A percentile compares a stretch with the other conserved stretches of the same genome.
Conservation (phyloP, 1,140 invertebrate species). For the Idris sp. region DNA sequence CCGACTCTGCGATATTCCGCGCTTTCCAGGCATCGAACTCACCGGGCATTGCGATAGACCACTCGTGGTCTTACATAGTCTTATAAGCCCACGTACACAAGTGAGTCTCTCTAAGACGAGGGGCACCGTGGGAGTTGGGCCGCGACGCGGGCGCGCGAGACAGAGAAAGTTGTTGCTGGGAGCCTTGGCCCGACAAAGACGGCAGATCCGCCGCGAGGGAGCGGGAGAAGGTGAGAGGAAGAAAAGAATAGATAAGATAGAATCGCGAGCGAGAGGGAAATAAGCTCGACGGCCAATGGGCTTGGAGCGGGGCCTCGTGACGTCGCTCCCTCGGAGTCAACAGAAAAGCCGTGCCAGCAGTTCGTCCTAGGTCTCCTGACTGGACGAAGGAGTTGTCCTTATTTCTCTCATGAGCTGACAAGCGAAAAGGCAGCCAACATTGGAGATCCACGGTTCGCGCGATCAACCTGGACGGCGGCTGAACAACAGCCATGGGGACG, state of each 20-base stretch:
- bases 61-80: conserved; percentile 21
- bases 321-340: conserved; percentile 65
- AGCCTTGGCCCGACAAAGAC: conserved; percentile 35
- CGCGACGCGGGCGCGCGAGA: no score
- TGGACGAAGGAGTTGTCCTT: conserved; percentile 67
- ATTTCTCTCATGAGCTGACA: conserved; percentile 63
- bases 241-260: conserved; percentile 53
- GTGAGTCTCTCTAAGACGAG: no score
- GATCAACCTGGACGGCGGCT: conserved; percentile 72
- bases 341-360: conserved; percentile 69
- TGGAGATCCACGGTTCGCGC: conserved; percentile 66
- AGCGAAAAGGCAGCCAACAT: conserved; percentile 61
- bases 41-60: conserved; percentile 57
- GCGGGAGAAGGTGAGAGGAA: conserved; percentile 68
- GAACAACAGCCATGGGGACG: conserved; percentile 75
- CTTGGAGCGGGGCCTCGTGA: conserved; percentile 53
- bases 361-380: conserved; percentile 75
- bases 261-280: conserved; percentile 53
- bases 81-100: conserved; percentile 45
- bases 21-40: conserved; percentile 66
- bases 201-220: conserved; percentile 4
- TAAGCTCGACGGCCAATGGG: conserved; percentile 42
- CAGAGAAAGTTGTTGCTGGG: no score
- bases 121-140: conserved; percentile 59
- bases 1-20: conserved; percentile 19